Evolutionary conservation across 1,140 invertebrate species (phyloP).

Genomic region (Pteromalus puparum): DNA sequence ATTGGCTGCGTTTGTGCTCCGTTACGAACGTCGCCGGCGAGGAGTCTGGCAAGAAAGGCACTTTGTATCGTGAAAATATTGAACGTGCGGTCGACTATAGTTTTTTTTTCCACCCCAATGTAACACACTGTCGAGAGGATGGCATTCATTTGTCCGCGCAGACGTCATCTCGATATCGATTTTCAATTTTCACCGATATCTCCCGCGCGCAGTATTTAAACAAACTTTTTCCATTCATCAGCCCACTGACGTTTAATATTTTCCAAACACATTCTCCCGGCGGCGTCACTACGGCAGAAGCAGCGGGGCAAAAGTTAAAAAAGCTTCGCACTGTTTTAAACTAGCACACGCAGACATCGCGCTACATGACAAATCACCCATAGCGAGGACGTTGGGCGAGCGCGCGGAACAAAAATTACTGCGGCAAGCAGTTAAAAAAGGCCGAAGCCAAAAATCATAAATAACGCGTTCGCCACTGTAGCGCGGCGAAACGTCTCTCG

Average conservation of each 20-base stretch:
- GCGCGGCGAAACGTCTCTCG: not conserved
- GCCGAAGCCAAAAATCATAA: not conserved
- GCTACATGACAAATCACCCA: not conserved
- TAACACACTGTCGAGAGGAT: not conserved
- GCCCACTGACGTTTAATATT: not conserved
- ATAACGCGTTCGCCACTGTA: not conserved
- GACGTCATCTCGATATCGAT: conserved; percentile 3
- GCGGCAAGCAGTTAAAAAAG: not conserved
- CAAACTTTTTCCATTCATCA: not conserved
- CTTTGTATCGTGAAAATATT: conserved; percentile 59
- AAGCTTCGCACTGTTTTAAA: not conserved
- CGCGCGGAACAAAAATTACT: not conserved
- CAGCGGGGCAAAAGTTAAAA: not conserved
- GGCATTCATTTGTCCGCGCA: not conserved
- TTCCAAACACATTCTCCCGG: not conserved
- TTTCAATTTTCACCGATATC: not conserved
- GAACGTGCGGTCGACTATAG: not conserved
- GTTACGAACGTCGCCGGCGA: conserved; percentile 40
- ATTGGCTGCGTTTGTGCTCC: conserved; percentile 72
- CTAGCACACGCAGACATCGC: no score
- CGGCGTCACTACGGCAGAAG: not conserved
- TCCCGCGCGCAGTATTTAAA: not conserved
- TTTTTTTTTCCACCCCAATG: no score
- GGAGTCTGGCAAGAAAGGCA: conserved; percentile 66
- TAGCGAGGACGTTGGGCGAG: not conserved